Conservation (phyloP, 2,888 invertebrate species). For the Ochropacha duplaris region DNA sequence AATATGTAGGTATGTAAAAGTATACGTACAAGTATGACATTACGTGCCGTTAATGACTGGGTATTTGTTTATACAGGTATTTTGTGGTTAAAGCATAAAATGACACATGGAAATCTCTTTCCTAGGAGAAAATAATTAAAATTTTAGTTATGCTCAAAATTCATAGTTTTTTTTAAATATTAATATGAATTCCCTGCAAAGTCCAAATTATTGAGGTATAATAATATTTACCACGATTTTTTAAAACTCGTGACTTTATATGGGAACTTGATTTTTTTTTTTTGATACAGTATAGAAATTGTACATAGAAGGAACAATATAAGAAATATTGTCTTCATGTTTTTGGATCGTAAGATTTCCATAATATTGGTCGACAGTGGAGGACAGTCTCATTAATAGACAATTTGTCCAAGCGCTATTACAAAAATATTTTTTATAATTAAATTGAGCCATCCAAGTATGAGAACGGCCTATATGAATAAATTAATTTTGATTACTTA, state of each 20-base stretch:
- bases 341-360: background rate
- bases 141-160: background rate
- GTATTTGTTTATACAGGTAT: background rate
- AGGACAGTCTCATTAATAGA: background rate
- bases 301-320: too few species aligned
- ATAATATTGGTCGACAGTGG: background rate
- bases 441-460: slow-evolving; percentile 1
- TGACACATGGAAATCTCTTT: too few species aligned
- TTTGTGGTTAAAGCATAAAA: background rate
- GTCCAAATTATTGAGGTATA: background rate
- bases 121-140: too few species aligned
- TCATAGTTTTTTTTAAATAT: background rate
- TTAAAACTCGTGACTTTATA: background rate
- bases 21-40: background rate
- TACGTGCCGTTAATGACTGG: background rate
- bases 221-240: background rate
- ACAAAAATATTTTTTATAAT: background rate
- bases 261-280: background rate
- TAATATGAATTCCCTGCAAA: background rate
- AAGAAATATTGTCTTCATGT: too few species aligned
- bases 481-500: slow-evolving; percentile 36
- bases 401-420: background rate
- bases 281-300: too few species aligned
- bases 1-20: too few species aligned
- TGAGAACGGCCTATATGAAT: slow-evolving; percentile 29